A percentile compares a stretch with the other conserved stretches of the same genome.
These are phyloP conservation scores for Propsilocerus akamusi DNA, from an alignment of 1,140 invertebrate genomes.

Conservation along the genomic window DNA sequence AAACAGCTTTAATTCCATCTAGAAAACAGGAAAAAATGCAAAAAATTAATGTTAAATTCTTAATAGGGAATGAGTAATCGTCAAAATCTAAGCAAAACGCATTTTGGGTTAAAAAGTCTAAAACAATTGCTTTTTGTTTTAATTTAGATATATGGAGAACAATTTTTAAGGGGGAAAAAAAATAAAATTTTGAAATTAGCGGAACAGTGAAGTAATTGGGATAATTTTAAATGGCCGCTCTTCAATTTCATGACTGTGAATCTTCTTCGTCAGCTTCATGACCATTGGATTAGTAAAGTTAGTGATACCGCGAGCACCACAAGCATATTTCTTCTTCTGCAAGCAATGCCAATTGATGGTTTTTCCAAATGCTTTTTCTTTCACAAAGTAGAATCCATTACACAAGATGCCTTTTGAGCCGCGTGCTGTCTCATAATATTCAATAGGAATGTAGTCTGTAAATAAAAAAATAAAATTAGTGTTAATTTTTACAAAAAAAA, in stretches of 20 bases:
- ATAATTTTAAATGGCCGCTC: not conserved
- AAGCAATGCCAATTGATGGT: not conserved
- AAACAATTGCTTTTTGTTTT: no score
- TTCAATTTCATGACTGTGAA: not conserved
- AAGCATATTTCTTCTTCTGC: not conserved
- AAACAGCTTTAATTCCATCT: not conserved
- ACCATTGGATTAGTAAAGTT: not conserved
- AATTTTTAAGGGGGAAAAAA: no score
- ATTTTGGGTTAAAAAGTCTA: no score
- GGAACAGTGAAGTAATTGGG: not conserved
- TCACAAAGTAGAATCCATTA: not conserved
- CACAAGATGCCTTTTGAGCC: not conserved
- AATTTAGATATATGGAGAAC: no score
- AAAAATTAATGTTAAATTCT: not conserved
- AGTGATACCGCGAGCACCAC: not conserved
- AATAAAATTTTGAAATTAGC: no score
- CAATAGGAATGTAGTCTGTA: not conserved
- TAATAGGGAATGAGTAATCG: no score
- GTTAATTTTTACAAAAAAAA: no score
- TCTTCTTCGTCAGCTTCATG: not conserved
- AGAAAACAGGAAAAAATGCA: not conserved
- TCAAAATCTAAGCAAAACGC: no score
- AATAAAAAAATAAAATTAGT: not conserved
- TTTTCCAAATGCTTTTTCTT: slow-evolving; percentile 1
- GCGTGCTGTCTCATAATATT: not conserved